Percentiles rank a stretch among this genome's conserved stretches.
These are phyloP conservation scores for Automeris io DNA, from an alignment of 2,888 invertebrate species.

Conservation along the genomic window DNA sequence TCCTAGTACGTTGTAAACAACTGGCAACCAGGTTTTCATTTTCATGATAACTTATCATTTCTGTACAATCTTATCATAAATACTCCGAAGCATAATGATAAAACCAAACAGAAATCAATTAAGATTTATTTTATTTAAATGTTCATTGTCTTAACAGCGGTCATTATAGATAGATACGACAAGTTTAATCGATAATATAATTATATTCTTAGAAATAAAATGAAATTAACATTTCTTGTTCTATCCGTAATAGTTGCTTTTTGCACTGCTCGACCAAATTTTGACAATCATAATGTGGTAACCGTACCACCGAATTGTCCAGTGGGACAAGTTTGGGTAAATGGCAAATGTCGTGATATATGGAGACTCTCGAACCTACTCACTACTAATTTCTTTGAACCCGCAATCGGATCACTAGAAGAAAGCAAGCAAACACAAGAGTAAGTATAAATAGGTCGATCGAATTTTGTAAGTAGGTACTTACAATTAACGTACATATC, in stretches of 20 bases:
- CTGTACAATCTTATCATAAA: slow-evolving; percentile 21
- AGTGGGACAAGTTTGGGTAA: slow-evolving; percentile 21
- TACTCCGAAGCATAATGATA: slow-evolving; percentile 22
- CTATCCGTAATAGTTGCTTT: slow-evolving; percentile 12
- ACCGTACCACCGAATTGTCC: slow-evolving; percentile 28
- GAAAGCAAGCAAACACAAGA: neutral
- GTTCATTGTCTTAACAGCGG: slow-evolving; percentile 17
- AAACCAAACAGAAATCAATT: slow-evolving; percentile 33
- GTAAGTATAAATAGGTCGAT: neutral
- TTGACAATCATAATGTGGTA: slow-evolving; percentile 18
- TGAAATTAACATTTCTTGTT: slow-evolving; percentile 11
- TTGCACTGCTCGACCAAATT: slow-evolving; percentile 17
- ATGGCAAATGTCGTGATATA: slow-evolving; percentile 22
- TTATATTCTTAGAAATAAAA: neutral
- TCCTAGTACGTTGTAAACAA: too few relatives aligned
- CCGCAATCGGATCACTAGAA: neutral
- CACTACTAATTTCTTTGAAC: neutral
- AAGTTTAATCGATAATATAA: neutral
- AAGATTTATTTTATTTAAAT: slow-evolving; percentile 21
- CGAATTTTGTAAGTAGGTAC: too few relatives aligned
- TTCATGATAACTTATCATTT: slow-evolving; percentile 24
- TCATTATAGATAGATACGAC: neutral
- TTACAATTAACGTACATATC: too few relatives aligned
- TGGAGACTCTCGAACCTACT: neutral
- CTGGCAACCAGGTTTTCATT: too few relatives aligned